Conservation (phyloP, 2,797 vertebrate genomes). For the Danionella dracula region DNA sequence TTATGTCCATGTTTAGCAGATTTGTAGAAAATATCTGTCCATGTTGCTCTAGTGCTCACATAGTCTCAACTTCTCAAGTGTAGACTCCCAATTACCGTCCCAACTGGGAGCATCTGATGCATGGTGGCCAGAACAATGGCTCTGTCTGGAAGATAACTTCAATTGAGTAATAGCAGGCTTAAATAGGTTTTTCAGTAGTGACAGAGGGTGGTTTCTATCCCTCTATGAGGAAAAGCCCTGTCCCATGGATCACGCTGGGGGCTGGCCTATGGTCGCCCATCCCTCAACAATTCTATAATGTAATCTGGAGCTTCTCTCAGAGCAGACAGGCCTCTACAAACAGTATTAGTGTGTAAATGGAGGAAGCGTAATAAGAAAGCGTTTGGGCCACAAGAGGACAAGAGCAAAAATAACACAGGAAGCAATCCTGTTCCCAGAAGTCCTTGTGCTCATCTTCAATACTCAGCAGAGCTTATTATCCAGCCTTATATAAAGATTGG, state of each 20-base stretch:
- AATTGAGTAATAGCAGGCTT: slow-evolving; percentile 58
- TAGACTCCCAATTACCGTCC: slow-evolving; percentile 42
- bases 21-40: no score
- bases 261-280: slow-evolving; percentile 17
- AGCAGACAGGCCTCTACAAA: slow-evolving; percentile 63
- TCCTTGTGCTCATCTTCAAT: slow-evolving; percentile 19
- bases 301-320: slow-evolving; percentile 71
- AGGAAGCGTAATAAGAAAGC: slow-evolving; percentile 68
- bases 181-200: slow-evolving; percentile 64
- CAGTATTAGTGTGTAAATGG: slow-evolving; percentile 76
- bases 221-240: neutral
- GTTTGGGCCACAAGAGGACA: slow-evolving; percentile 54
- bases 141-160: slow-evolving; percentile 57
- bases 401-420: slow-evolving; percentile 29
- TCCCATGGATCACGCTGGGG: slow-evolving; percentile 22
- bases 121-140: slow-evolving; percentile 38
- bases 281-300: slow-evolving; percentile 60
- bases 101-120: slow-evolving; percentile 2
- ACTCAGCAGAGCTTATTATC: slow-evolving; percentile 45
- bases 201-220: no score
- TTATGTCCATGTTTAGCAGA: no score
- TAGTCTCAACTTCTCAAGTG: slow-evolving; percentile 25
- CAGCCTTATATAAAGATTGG: slow-evolving; percentile 9
- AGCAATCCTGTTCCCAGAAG: slow-evolving; percentile 11
- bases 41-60: neutral